These are phyloP conservation scores for Tachyglossus aculeatus DNA, from an alignment of 2,797 vertebrate species.

Conservation along the genomic window DNA sequence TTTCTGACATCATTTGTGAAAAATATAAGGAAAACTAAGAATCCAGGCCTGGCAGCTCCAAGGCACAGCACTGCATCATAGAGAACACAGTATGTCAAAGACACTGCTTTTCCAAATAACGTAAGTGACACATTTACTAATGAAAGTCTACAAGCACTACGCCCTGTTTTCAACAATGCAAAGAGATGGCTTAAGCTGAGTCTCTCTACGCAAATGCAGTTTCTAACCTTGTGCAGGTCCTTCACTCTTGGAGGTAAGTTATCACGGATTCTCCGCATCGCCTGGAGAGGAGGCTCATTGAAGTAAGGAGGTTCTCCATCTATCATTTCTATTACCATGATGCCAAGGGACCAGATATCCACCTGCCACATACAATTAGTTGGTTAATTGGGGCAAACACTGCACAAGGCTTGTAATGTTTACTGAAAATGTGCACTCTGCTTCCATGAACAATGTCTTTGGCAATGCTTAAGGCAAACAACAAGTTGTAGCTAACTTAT, in stretches of 20 bases:
- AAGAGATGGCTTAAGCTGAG: background rate
- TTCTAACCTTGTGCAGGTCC: constrained; percentile 91
- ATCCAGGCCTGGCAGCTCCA: too few relatives aligned
- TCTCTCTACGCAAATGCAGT: accelerated
- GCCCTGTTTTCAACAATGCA: background rate
- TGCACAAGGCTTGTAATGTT: background rate
- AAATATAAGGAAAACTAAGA: too few relatives aligned
- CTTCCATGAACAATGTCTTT: too few relatives aligned
- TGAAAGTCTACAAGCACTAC: background rate
- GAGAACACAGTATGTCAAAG: too few relatives aligned
- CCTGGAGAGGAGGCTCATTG: constrained; percentile 96
- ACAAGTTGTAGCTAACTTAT: too few relatives aligned
- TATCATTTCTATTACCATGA: constrained; percentile 99
- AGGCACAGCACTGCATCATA: too few relatives aligned
- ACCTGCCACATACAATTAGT: constrained; percentile 77
- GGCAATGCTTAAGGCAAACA: too few relatives aligned
- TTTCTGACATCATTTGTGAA: too few relatives aligned
- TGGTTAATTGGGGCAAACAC: background rate
- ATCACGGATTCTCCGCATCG: constrained; percentile 97
- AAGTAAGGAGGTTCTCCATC: constrained; percentile 98
- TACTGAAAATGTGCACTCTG: too few relatives aligned
- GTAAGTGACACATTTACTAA: too few relatives aligned
- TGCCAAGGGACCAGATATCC: constrained; percentile 98
- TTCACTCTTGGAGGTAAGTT: constrained; percentile 94
- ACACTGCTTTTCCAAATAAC: too few relatives aligned